Conservation (phyloP, 2,888 invertebrate genomes). For the Podotricha telesiphe region DNA sequence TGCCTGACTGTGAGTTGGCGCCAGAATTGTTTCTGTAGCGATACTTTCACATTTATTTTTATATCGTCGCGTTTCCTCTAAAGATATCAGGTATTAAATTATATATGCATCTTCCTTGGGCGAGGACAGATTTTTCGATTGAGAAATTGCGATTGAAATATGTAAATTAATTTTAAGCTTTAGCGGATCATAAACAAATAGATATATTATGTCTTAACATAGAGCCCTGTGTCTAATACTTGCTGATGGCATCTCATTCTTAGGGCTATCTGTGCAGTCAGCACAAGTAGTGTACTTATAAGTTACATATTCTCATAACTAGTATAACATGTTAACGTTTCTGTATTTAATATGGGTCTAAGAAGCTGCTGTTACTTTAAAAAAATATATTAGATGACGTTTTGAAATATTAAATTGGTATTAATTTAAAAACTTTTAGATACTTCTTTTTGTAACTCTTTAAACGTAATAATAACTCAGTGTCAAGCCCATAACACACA, state of each 20-base stretch:
- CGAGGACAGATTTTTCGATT: conserved; percentile 4
- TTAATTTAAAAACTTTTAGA: conserved; percentile 62
- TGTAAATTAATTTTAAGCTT: no score
- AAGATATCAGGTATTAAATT: conserved; percentile 29
- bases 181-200: no score
- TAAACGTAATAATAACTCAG: conserved; percentile 48
- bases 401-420: conserved; percentile 55
- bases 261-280: conserved; percentile 29
- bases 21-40: conserved; percentile 44
- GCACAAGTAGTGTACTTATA: conserved; percentile 25
- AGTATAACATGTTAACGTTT: conserved; percentile 45
- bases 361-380: conserved; percentile 41
- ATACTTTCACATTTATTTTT: conserved; percentile 50
- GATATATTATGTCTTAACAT: background rate
- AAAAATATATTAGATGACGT: conserved; percentile 63
- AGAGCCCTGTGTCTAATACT: conserved; percentile 27
- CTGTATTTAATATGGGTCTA: conserved; percentile 32
- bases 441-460: conserved; percentile 53
- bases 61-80: conserved; percentile 35
- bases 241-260: conserved; percentile 35
- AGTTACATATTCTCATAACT: conserved; percentile 26
- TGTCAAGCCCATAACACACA: conserved; percentile 7
- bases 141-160: background rate
- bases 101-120: conserved; percentile 26
- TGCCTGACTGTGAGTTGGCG: conserved; percentile 51